Conservation (phyloP, 2,113 vertebrate genomes). For the Micronycteris hirsuta region DNA sequence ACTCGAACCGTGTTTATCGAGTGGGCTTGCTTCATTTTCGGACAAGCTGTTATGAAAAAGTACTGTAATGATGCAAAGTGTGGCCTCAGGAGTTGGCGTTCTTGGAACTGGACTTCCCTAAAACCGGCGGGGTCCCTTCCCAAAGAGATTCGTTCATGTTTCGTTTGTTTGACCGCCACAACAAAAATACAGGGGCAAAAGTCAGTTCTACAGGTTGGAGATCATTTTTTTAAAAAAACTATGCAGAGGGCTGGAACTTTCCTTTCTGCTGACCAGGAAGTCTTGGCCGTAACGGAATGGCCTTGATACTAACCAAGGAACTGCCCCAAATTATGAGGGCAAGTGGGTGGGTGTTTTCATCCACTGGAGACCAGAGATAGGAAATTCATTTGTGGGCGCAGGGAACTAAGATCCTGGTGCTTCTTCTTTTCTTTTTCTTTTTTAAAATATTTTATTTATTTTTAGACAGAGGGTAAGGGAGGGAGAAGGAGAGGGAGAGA, state of each 20-base stretch:
- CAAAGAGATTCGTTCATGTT: neutral
- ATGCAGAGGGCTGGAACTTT: neutral
- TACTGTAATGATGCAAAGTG: rapidly evolving
- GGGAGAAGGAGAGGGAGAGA: too few species aligned
- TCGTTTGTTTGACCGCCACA: neutral
- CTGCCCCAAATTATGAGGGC: neutral
- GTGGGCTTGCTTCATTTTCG: neutral
- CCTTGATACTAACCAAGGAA: neutral
- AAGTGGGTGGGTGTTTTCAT: neutral
- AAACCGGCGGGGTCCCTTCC: neutral
- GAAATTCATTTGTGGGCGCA: rapidly evolving
- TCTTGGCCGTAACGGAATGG: neutral
- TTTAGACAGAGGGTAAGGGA: too few species aligned
- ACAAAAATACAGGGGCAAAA: neutral
- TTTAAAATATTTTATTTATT: too few species aligned
- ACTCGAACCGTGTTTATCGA: neutral
- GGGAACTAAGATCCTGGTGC: too few species aligned
- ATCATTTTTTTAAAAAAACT: neutral
- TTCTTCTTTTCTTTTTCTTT: too few species aligned
- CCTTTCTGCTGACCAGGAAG: neutral
- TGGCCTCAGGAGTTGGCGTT: neutral
- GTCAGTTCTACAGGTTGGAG: neutral
- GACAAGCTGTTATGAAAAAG: neutral
- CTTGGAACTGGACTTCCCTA: neutral
- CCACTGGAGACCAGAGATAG: neutral